Evolutionary conservation across 1,140 invertebrate species (phyloP).

Genomic region (Zophobas atratus): DNA sequence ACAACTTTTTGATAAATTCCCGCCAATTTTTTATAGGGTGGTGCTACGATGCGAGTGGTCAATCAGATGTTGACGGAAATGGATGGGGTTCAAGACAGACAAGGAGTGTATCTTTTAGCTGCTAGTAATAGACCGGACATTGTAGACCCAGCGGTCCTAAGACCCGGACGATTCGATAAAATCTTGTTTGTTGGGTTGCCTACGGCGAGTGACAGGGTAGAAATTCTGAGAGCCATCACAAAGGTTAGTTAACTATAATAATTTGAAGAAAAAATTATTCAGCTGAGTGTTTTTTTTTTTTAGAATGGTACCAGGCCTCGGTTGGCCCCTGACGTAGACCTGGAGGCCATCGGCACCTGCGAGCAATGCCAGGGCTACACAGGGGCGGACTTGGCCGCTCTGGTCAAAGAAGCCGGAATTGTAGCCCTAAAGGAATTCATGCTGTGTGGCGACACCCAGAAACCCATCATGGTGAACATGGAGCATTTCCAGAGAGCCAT

Average conservation of each 20-base stretch:
- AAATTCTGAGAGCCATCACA: slow-evolving; percentile 93
- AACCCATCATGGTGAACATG: slow-evolving; percentile 67
- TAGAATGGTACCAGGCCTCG: slow-evolving; percentile 84
- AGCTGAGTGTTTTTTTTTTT: too few relatives aligned
- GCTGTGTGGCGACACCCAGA: slow-evolving; percentile 58
- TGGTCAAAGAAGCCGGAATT: slow-evolving; percentile 87
- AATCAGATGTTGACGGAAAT: slow-evolving; percentile 99
- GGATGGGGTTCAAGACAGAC: slow-evolving; percentile 94
- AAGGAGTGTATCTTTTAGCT: slow-evolving; percentile 95
- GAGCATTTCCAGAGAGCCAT: slow-evolving; percentile 76
- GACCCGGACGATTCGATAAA: slow-evolving; percentile 96
- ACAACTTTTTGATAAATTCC: too few relatives aligned
- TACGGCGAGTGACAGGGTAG: slow-evolving; percentile 81
- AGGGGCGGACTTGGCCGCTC: slow-evolving; percentile 92
- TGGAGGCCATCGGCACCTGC: slow-evolving; percentile 79
- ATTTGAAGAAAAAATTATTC: not conserved
- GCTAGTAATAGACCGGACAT: slow-evolving; percentile 98
- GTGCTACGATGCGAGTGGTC: slow-evolving; percentile 87
- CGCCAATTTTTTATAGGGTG: slow-evolving; percentile 69
- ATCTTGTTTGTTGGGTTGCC: slow-evolving; percentile 96
- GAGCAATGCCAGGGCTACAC: slow-evolving; percentile 84
- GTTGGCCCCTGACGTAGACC: slow-evolving; percentile 83
- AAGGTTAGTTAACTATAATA: slow-evolving; percentile 75
- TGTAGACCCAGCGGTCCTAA: slow-evolving; percentile 94
- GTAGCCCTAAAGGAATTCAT: slow-evolving; percentile 82